Base-by-base conservation (phyloP, 2,113 vertebrate species). In the Sinocyclocheilus grahami region DNA sequence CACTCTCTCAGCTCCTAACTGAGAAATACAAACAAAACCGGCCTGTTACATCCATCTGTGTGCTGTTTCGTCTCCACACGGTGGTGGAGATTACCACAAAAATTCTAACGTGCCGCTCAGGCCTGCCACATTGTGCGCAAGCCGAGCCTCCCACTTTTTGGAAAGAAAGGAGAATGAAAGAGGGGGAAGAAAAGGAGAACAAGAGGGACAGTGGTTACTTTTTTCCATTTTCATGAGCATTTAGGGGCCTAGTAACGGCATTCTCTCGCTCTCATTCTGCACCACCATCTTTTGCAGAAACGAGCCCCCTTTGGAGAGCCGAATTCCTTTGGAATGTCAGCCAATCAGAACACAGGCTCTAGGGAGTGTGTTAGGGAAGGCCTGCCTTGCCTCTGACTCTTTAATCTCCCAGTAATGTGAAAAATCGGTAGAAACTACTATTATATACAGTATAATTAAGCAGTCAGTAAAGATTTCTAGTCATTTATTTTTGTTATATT, bases 331-430 rank as follows among this genome's bases (percentile, higher is more conserved):
- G 11, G 55, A 78, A 79, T 71, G 53, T 78, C 46, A 67, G 87
- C 89, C 89, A 90, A 88, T 88, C 82, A 74, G 74, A 86, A 82
- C 0, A 9, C 82, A 86, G 83, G 79, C 63, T 82, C 11, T 62
- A 27, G 63, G 83, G 81, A 87, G 69, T 86, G 83, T 86, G 87
- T 82, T 83, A 46, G 83, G 78, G 16, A 65, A 87, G 86, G 84
- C 87, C 58, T 37, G 83, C 65, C 76, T 86, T 77, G 42, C 60
- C 55, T 85, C 48, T 63, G 69, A 80, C 67, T 77, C 63, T 83
- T 88, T 87, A 87, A 89, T 89, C 83, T 83, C 55, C 69, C 78
- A 85, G 81, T 82, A 74, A 83, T 84, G 55, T 62, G 27, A 53
- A 89, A 87, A 67, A 86, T 7, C 11, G 4, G 2, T 85, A 78